These are phyloP conservation scores for Charadrius vociferus DNA, from an alignment of 2,113 vertebrate genomes.

Conservation along the genomic window DNA sequence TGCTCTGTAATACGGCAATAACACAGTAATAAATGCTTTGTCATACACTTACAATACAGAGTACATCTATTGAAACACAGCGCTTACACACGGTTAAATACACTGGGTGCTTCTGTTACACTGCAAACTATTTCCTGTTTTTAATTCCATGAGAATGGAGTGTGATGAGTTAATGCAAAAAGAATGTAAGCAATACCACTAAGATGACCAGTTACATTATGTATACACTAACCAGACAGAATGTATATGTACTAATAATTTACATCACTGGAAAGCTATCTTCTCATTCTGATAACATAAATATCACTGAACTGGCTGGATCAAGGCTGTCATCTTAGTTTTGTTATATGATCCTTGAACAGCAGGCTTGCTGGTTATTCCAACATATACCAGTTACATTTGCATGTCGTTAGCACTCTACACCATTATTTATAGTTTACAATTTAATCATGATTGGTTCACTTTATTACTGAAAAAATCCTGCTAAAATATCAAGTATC, in stretches of 20 bases:
- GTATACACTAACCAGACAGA: constrained; percentile 72
- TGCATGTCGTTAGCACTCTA: constrained; percentile 43
- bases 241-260: constrained; percentile 65
- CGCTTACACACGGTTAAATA: constrained; percentile 57
- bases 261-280: constrained; percentile 71
- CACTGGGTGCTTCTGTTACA: constrained; percentile 73
- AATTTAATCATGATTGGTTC: constrained; percentile 46
- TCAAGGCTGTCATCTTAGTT: constrained; percentile 67
- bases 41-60: constrained; percentile 72
- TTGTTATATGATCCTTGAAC: constrained; percentile 67
- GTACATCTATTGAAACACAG: constrained; percentile 67
- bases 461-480: neutral
- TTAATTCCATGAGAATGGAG: constrained; percentile 76
- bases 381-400: constrained; percentile 48
- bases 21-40: constrained; percentile 82
- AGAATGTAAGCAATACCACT: constrained; percentile 72
- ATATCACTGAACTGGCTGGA: constrained; percentile 54
- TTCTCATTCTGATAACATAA: constrained; percentile 69
- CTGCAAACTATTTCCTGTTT: constrained; percentile 77
- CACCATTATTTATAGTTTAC: constrained; percentile 39
- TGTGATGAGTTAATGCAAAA: constrained; percentile 76
- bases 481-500: constrained; percentile 7
- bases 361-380: constrained; percentile 55
- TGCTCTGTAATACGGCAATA: constrained; percentile 77
- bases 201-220: constrained; percentile 66